Conservation (phyloP, 2,888 invertebrate species). For the Papilio demoleus region DNA sequence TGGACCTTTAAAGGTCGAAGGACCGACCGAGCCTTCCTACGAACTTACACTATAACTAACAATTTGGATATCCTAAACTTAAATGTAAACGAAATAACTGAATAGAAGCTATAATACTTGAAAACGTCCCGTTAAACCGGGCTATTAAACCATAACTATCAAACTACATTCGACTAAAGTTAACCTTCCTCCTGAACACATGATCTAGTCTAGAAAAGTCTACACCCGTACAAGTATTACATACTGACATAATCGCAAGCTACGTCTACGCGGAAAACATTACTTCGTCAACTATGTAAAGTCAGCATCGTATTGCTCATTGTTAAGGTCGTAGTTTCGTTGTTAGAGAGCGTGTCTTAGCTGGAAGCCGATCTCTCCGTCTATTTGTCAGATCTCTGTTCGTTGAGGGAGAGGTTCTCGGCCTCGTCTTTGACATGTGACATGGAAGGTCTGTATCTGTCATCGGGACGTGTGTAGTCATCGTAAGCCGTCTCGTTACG, state of each 20-base stretch:
- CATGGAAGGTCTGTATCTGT: constrained; percentile 72
- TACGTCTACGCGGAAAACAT: constrained; percentile 49
- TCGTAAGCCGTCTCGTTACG: constrained; percentile 77
- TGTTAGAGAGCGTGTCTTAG: constrained; percentile 30
- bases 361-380: not conserved
- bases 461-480: constrained; percentile 72
- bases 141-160: constrained; percentile 65
- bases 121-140: constrained; percentile 77
- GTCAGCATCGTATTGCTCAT: constrained; percentile 50
- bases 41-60: constrained; percentile 64
- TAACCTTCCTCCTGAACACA: constrained; percentile 77
- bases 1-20: constrained; percentile 81
- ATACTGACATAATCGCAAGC: constrained; percentile 62
- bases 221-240: constrained; percentile 80
- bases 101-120: constrained; percentile 78
- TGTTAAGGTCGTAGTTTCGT: constrained; percentile 46
- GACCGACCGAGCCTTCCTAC: constrained; percentile 41
- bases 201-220: constrained; percentile 74
- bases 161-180: constrained; percentile 62
- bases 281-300: constrained; percentile 46
- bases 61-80: constrained; percentile 69
- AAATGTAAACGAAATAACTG: constrained; percentile 48
- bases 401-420: constrained; percentile 79
- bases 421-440: constrained; percentile 80
- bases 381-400: constrained; percentile 79